A percentile compares a stretch with the other conserved stretches of the same genome.
Evolutionary conservation across 2,888 invertebrate species (phyloP).

Genomic region (Noctua fimbriata): DNA sequence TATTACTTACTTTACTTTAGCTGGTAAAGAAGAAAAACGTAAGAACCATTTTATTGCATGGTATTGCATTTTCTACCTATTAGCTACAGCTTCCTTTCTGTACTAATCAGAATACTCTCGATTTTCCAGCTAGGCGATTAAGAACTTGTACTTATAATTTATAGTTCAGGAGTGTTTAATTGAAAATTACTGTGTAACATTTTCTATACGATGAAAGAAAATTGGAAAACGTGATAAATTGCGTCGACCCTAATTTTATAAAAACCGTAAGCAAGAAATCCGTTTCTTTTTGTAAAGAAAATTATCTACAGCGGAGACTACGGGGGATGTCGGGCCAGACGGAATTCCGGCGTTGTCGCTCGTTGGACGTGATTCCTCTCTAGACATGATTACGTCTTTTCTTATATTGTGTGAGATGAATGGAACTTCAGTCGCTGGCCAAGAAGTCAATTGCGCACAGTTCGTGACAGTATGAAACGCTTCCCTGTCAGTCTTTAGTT

Average conservation of each 20-base stretch:
- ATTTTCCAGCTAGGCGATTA: background rate
- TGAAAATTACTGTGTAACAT: slow-evolving; percentile 47
- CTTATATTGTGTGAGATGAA: slow-evolving; percentile 87
- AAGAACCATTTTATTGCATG: background rate
- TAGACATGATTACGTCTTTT: slow-evolving; percentile 87
- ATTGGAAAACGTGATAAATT: slow-evolving; percentile 66
- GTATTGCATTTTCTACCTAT: background rate
- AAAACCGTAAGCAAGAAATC: slow-evolving; percentile 73
- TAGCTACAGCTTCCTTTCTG: background rate
- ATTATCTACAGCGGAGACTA: slow-evolving; percentile 79
- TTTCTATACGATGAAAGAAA: slow-evolving; percentile 39
- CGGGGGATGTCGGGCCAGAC: slow-evolving; percentile 78
- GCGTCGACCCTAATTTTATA: slow-evolving; percentile 74
- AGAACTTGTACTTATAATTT: background rate
- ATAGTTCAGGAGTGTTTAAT: slow-evolving; percentile 32
- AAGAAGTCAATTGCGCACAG: slow-evolving; percentile 82
- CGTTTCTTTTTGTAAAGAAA: slow-evolving; percentile 79
- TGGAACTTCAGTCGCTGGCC: slow-evolving; percentile 77
- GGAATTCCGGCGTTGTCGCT: slow-evolving; percentile 88
- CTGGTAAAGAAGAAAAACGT: background rate
- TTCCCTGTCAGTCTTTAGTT: slow-evolving; percentile 60
- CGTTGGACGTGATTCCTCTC: slow-evolving; percentile 87
- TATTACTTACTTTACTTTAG: slow-evolving; percentile 11
- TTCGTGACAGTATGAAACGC: slow-evolving; percentile 76
- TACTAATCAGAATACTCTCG: background rate